Evolutionary conservation across 92 coral and sea anemone species (phyloP), one percentile per base, ranked within the genome.

Genomic region (Palythoa caribaeorum): DNA sequence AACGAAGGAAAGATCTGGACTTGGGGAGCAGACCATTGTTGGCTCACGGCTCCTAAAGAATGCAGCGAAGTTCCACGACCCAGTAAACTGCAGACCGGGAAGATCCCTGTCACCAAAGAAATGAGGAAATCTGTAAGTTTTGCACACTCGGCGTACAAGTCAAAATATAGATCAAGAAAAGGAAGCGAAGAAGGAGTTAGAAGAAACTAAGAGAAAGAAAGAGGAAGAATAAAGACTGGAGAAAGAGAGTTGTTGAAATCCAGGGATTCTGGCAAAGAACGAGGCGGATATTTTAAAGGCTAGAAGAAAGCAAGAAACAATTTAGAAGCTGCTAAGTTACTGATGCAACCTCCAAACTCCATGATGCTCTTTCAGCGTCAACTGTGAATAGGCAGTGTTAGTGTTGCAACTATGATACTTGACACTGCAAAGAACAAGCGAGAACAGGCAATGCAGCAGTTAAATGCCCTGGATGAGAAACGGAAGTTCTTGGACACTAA

Each of bases 381-480:
- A 57, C 63, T 57, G 15, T 57, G 17, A 10, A 7, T 57, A 57
- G 63, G 63, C 63, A 57, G 63, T 57, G 81, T 85, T 47, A 85
- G 78, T 88, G 90, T 88, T 16, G 87, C 81, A 65, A 80, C 47
- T 79, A 71, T 88, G 86, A 88, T 88, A 60, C 80, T 88, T 88
- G 86, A 87, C 90, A 79, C 86, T 40, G 6, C 47, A 40, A 40
- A 5, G 47, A 40, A 40, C 47, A 40, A 40, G 47, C 47, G 47
- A 40, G 63, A 57, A 57, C 80, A 91, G 72, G 91, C 87, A 68
- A 81, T 63, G 88, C 88, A 80, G 74, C 87, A 78, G 70, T 65
- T 77, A 81, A 80, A 86, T 90, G 87, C 80, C 19, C 17, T 90
- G 62, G 87, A 76, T 87, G 75, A 86, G 87, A 90, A 90, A 83